A percentile compares a stretch with the other conserved stretches of the same genome.
Conservation (phyloP, 2,797 vertebrate species). For the Sciurus carolinensis region DNA sequence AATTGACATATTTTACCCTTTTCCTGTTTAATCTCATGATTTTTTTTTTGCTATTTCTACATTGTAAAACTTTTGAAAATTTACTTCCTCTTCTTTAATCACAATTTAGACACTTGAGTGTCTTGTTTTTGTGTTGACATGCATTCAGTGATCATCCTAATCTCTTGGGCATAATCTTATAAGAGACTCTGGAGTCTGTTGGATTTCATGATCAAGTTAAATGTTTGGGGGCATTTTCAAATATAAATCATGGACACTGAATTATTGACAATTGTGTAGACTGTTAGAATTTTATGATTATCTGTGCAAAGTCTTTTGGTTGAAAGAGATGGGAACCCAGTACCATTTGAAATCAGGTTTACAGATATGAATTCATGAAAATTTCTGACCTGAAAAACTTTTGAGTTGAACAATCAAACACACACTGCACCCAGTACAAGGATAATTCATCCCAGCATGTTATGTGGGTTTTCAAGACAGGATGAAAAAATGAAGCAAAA, state of each 20-base stretch:
- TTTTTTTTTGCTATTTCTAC: too few relatives aligned
- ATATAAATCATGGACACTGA: background rate
- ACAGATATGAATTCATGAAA: background rate
- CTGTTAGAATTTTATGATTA: background rate
- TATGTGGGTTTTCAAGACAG: background rate
- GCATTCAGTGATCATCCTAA: background rate
- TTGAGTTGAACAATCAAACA: too few relatives aligned
- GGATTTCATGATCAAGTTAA: background rate
- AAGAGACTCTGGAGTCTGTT: background rate
- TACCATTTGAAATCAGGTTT: background rate
- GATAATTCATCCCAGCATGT: too few relatives aligned
- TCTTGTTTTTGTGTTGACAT: background rate
- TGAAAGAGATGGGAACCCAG: background rate
- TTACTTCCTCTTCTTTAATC: background rate
- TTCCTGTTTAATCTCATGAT: too few relatives aligned
- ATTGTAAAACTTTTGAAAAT: background rate
- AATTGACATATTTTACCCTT: too few relatives aligned
- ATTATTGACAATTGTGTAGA: background rate
- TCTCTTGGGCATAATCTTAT: background rate
- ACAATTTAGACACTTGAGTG: background rate
- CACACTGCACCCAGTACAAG: too few relatives aligned
- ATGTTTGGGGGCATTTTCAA: background rate
- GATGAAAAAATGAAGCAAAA: background rate
- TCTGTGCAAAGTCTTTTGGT: background rate
- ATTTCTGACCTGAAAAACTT: background rate